phyloP scores from a whole-genome alignment of 2,888 invertebrate species.

The Dicroscelio sp. region DNA sequence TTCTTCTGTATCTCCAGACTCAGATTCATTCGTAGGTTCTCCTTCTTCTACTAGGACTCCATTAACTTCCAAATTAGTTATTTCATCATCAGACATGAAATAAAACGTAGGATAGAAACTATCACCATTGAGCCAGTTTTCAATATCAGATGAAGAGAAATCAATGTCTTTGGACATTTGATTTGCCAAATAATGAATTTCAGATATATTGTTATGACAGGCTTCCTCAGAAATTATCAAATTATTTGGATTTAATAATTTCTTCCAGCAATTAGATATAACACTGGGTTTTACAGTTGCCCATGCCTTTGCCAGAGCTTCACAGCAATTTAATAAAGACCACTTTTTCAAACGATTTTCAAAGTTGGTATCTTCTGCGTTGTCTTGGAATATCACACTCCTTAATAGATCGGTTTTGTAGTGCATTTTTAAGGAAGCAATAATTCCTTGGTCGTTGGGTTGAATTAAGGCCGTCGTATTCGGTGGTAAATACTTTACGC shows the following conservation, averaged over 20 bases:
- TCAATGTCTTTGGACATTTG: background rate
- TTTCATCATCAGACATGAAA: conserved; percentile 10
- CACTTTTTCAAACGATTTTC: background rate
- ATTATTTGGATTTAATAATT: conserved; percentile 11
- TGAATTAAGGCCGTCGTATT: conserved; percentile 14
- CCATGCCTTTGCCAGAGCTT: conserved; percentile 22
- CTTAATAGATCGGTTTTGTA: conserved; percentile 8
- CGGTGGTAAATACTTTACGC: conserved; percentile 7
- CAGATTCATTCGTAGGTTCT: no score
- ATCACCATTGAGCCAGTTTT: conserved; percentile 16
- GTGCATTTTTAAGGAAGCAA: conserved; percentile 10
- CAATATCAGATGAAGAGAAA: conserved; percentile 8
- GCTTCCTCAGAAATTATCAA: background rate
- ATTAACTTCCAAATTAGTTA: conserved; percentile 13
- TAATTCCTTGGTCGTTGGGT: conserved; percentile 20
- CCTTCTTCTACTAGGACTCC: conserved; percentile 15
- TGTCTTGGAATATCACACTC: background rate
- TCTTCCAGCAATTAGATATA: conserved; percentile 16
- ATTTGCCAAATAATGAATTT: conserved; percentile 16
- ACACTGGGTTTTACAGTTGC: background rate
- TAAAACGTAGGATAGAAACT: background rate
- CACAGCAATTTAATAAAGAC: conserved; percentile 6
- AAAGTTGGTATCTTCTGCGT: background rate
- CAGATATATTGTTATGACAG: background rate
- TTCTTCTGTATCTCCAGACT: no score